These are phyloP conservation scores for Rallus crepitans DNA, from an alignment of 2,797 vertebrate genomes.

Conservation along the genomic window DNA sequence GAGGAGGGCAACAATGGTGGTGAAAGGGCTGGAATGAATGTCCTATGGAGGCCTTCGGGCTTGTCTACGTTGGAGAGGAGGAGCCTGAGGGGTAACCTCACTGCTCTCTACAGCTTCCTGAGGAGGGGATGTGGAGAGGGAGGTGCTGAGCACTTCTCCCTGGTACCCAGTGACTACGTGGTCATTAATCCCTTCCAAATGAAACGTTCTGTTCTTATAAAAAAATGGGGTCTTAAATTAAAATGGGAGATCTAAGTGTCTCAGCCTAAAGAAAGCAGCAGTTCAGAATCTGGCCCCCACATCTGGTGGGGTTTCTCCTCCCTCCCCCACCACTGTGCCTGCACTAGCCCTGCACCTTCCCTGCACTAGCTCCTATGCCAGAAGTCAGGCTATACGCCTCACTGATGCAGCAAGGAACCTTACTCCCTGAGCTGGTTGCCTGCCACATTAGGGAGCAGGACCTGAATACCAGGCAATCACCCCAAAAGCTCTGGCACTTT, in stretches of 20 bases:
- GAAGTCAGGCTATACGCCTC: not conserved
- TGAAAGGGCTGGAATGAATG: not conserved
- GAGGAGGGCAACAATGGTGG: not conserved
- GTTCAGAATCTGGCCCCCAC: not conserved
- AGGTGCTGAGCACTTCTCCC: rapidly evolving
- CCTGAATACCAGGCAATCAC: not conserved
- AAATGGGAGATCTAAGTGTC: not conserved
- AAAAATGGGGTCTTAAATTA: not conserved
- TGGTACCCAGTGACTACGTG: rapidly evolving
- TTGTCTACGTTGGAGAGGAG: rapidly evolving
- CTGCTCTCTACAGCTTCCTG: not conserved
- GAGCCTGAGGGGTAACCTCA: rapidly evolving
- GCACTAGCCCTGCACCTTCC: not conserved
- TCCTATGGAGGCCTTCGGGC: not conserved
- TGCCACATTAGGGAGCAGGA: not conserved
- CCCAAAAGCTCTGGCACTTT: not conserved
- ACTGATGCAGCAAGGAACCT: rapidly evolving
- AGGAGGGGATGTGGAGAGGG: not conserved
- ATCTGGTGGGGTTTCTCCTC: not conserved
- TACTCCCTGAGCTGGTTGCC: not conserved
- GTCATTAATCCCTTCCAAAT: not conserved
- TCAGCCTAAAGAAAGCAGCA: not conserved
- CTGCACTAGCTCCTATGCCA: not conserved
- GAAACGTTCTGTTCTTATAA: not conserved
- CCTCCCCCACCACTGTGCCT: rapidly evolving